Conservation (phyloP, 2,888 invertebrate species). For the Chloroclystis v-ata region DNA sequence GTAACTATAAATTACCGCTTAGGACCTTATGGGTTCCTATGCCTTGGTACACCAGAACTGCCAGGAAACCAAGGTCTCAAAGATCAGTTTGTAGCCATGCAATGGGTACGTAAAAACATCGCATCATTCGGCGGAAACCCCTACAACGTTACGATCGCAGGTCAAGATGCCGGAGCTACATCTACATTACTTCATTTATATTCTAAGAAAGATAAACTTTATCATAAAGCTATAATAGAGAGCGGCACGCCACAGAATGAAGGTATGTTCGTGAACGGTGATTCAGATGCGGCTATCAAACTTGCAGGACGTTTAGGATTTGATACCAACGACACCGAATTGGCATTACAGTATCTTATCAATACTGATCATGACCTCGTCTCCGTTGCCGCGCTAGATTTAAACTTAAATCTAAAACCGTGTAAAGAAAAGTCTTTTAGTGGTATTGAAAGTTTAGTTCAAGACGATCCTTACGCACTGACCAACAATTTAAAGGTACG, state of each 20-base stretch:
- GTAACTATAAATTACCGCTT: conserved; percentile 66
- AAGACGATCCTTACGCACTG: conserved; percentile 53
- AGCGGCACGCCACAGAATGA: conserved; percentile 63
- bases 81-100: conserved; percentile 61
- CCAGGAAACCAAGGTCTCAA: conserved; percentile 69
- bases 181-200: conserved; percentile 62
- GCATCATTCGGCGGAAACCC: conserved; percentile 67
- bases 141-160: conserved; percentile 61
- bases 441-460: conserved; percentile 58
- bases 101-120: conserved; percentile 62
- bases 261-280: conserved; percentile 55
- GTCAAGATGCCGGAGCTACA: conserved; percentile 60
- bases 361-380: conserved; percentile 49
- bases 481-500: conserved; percentile 54
- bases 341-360: conserved; percentile 53
- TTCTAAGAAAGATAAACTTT: conserved; percentile 59
- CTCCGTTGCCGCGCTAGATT: conserved; percentile 47
- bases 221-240: conserved; percentile 57
- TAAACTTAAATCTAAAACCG: conserved; percentile 51
- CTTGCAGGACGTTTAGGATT: conserved; percentile 56
- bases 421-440: conserved; percentile 65
- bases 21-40: conserved; percentile 69
- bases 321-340: conserved; percentile 48
- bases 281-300: conserved; percentile 52
- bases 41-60: conserved; percentile 54